Conservation (phyloP, 1,140 invertebrate genomes). For the Rhizoglyphus robini region DNA sequence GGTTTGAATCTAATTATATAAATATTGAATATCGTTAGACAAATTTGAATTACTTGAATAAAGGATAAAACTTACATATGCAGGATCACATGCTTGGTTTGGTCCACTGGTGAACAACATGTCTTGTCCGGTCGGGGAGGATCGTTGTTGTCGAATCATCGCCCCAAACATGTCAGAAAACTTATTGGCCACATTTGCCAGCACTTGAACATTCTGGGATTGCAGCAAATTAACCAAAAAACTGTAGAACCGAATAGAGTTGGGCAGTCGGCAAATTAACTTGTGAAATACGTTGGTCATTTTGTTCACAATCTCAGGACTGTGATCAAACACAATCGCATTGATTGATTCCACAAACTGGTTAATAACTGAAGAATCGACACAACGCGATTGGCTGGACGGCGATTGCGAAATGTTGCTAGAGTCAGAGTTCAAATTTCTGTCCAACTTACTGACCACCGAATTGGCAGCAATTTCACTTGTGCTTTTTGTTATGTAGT, state of each 20-base stretch:
- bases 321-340: not conserved
- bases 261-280: not conserved
- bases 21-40: too few species aligned
- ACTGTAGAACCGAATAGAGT: not conserved
- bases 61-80: not conserved
- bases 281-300: slow-evolving; percentile 1
- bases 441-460: not conserved
- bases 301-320: not conserved
- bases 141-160: not conserved
- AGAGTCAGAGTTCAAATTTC: too few species aligned
- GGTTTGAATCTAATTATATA: not conserved
- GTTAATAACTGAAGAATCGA: too few species aligned
- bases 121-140: too few species aligned
- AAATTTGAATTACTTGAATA: not conserved
- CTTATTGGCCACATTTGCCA: not conserved
- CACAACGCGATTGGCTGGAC: not conserved
- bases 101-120: too few species aligned
- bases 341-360: not conserved
- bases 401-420: too few species aligned
- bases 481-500: slow-evolving; percentile 2
- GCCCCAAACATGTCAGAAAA: not conserved
- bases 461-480: not conserved
- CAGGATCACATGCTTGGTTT: too few species aligned
- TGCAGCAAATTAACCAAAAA: not conserved
- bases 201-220: not conserved